These are phyloP conservation scores for Sprattus sprattus DNA, from an alignment of 2,113 vertebrate species.

Conservation along the genomic window DNA sequence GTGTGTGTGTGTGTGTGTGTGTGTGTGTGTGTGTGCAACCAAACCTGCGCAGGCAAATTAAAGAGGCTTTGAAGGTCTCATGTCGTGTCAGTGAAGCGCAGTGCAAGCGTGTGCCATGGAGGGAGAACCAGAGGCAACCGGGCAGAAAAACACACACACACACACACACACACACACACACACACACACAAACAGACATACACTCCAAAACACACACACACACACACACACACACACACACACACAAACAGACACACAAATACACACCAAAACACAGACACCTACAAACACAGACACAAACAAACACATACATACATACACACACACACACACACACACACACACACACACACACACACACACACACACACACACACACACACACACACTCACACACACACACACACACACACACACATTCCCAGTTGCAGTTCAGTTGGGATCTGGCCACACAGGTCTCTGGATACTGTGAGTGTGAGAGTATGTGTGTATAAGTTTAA, in stretches of 20 bases:
- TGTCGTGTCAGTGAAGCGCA: neutral
- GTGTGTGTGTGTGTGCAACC: too few species aligned
- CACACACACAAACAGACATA: neutral
- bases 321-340: neutral
- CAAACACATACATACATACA: neutral
- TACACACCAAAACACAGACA: neutral
- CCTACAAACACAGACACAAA: neutral
- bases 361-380: neutral
- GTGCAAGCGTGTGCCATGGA: neutral
- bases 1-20: too few species aligned
- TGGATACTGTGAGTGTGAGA: too few species aligned
- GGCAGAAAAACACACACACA: neutral
- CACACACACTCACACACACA: neutral
- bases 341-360: neutral
- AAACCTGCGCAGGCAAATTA: neutral
- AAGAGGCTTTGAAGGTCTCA: neutral
- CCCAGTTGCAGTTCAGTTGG: too few species aligned
- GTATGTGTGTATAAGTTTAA: too few species aligned
- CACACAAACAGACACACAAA: neutral
- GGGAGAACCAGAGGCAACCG: neutral
- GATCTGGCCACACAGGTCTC: too few species aligned
- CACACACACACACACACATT: neutral
- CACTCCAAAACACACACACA: too few species aligned
- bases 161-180: neutral
- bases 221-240: neutral